A percentile compares a stretch with the other conserved stretches of the same genome.
These are phyloP conservation scores for Chaetophractus vellerosus DNA, from an alignment of 2,797 vertebrate species.

Conservation along the genomic window DNA sequence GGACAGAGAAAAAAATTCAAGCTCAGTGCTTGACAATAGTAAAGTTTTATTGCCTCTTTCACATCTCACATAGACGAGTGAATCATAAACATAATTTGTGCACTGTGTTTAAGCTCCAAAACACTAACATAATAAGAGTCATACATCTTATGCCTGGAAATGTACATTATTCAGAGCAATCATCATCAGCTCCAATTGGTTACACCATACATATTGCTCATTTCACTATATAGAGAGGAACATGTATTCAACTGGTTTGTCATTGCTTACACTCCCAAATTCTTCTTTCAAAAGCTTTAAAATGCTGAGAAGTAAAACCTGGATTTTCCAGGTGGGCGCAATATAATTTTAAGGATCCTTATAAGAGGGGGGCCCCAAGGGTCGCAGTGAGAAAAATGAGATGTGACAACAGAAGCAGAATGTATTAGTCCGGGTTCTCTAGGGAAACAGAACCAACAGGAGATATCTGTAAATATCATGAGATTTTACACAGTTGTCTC, in stretches of 20 bases:
- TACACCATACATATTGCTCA: background rate
- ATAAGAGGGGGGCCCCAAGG: background rate
- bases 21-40: background rate
- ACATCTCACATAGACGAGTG: background rate
- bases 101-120: constrained; percentile 30
- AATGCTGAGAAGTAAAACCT: background rate
- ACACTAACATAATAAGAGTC: constrained; percentile 30
- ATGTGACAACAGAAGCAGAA: background rate
- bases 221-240: background rate
- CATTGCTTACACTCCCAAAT: background rate
- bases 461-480: no score
- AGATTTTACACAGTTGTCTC: no score
- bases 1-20: constrained; percentile 30
- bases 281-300: background rate
- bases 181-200: background rate
- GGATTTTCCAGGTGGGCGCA: no score
- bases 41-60: constrained; percentile 42
- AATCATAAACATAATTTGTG: background rate
- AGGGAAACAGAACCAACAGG: no score
- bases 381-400: background rate
- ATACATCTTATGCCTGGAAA: background rate
- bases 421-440: no score
- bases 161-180: constrained; percentile 24
- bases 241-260: constrained; percentile 5
- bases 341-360: background rate